A percentile compares a stretch with the other conserved stretches of the same genome.
Conservation (phyloP, 2,113 vertebrate genomes). For the Alethe diademata region DNA sequence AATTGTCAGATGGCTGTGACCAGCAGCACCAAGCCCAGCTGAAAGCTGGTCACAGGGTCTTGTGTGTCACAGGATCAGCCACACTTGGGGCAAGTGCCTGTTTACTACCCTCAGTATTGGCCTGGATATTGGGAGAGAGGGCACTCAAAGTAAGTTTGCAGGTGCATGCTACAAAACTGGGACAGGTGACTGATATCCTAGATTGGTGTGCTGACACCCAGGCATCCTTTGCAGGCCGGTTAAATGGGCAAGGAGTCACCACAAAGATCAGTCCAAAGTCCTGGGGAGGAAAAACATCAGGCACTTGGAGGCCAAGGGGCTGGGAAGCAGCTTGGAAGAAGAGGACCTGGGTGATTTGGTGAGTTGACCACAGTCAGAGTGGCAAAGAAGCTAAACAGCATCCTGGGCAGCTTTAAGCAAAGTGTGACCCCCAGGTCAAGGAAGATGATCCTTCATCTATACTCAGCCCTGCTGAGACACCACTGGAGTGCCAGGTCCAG, state of each 20-base stretch:
- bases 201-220: background rate
- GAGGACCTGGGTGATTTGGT: background rate
- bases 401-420: background rate
- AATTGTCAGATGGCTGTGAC: background rate
- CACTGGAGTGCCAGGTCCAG: background rate
- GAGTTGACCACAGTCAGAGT: background rate
- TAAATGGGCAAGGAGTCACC: background rate
- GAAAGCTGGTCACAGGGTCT: background rate
- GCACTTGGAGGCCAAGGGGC: background rate
- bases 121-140: background rate
- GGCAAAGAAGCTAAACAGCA: background rate
- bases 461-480: background rate
- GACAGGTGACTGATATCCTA: background rate
- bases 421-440: background rate
- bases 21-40: background rate
- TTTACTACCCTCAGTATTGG: background rate
- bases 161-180: background rate
- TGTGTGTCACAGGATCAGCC: background rate
- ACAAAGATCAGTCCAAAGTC: background rate
- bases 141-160: background rate
- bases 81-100: background rate
- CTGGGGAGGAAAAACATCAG: background rate
- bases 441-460: background rate
- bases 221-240: background rate
- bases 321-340: background rate